A percentile compares a stretch with the other conserved stretches of the same genome.
phyloP scores from a whole-genome alignment of 2,888 invertebrate species.

The Platypus cylindrus region DNA sequence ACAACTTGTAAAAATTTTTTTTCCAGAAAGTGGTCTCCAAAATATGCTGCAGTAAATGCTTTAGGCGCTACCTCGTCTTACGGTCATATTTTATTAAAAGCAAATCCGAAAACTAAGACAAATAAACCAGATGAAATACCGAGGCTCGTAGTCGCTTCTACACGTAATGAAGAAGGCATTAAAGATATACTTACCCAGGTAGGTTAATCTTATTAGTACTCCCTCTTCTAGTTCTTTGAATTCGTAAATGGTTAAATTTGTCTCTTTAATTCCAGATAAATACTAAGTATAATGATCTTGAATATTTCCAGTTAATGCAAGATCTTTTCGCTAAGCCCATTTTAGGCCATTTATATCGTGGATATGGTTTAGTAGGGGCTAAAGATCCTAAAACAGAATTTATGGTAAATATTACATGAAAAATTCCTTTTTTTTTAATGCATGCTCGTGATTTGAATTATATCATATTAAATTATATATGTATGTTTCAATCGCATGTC shows the following conservation, averaged over 20 bases:
- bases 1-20: too few species aligned
- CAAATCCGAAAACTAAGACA: conserved; percentile 55
- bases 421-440: too few species aligned
- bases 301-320: conserved; percentile 39
- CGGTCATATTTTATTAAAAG: conserved; percentile 76
- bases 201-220: too few species aligned
- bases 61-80: conserved; percentile 98
- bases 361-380: conserved; percentile 40
- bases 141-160: conserved; percentile 63
- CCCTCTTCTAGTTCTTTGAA: too few species aligned
- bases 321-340: conserved; percentile 38
- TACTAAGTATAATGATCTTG: conserved; percentile 39
- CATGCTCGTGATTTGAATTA: too few species aligned
- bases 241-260: too few species aligned
- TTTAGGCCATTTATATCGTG: conserved; percentile 49
- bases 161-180: conserved; percentile 73
- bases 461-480: too few species aligned
- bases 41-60: conserved; percentile 82
- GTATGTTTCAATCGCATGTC: too few species aligned
- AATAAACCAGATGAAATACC: conserved; percentile 43
- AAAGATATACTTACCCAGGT: conserved; percentile 45
- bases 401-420: too few species aligned
- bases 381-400: conserved; percentile 28
- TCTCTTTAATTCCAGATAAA: conserved; percentile 42
- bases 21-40: conserved; percentile 65